Evolutionary conservation across 2,797 vertebrate species (phyloP).

Genomic region (Sus cebifrons): DNA sequence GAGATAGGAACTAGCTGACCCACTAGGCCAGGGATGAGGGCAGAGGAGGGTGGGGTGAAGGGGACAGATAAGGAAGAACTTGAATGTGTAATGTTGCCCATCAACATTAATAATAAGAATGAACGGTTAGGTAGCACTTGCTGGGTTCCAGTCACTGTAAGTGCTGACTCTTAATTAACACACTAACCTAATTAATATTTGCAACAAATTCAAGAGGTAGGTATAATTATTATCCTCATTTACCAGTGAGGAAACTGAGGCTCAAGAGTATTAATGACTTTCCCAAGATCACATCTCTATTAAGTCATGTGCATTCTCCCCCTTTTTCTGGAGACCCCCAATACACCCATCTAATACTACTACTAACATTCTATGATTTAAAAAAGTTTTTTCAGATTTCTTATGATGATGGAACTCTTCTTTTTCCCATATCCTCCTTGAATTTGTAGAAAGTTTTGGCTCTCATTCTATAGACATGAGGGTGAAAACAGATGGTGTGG

Average conservation of each 20-base stretch:
- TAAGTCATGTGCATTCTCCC: background rate
- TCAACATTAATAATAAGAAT: background rate
- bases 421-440: background rate
- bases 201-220: background rate
- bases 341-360: background rate
- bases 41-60: background rate
- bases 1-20: background rate
- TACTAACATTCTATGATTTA: background rate
- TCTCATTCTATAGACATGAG: constrained; percentile 21
- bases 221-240: background rate
- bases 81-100: background rate
- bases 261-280: constrained; percentile 27
- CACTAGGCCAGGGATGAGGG: background rate
- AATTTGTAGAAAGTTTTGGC: constrained; percentile 38
- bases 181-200: background rate
- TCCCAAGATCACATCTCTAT: background rate
- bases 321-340: background rate
- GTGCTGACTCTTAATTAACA: background rate
- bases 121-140: background rate
- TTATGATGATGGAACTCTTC: background rate
- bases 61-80: background rate
- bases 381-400: background rate
- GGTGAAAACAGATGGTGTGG: constrained; percentile 22
- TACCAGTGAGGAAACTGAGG: background rate
- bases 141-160: background rate